phyloP scores from a whole-genome alignment of 1,140 invertebrate genomes.

The Cylas formicarius region DNA sequence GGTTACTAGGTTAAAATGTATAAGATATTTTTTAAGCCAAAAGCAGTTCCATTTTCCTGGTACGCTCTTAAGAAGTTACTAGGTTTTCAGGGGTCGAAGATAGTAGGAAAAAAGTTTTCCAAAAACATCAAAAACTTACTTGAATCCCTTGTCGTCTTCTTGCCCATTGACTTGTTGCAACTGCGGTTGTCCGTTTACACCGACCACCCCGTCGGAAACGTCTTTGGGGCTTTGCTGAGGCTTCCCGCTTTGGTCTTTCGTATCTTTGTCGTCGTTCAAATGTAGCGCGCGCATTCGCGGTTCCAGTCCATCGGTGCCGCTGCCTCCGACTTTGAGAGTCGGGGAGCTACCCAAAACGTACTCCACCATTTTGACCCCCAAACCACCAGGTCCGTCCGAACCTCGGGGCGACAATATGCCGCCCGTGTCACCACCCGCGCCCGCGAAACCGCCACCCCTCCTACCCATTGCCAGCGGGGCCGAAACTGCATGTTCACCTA shows the following conservation, averaged over 20 bases:
- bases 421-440: constrained; percentile 45
- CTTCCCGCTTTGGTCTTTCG: constrained; percentile 48
- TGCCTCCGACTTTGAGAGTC: constrained; percentile 55
- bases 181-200: constrained; percentile 64
- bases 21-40: too few relatives aligned
- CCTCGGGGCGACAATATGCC: constrained; percentile 62
- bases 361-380: constrained; percentile 98
- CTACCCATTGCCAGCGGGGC: constrained; percentile 66
- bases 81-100: too few relatives aligned
- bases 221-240: constrained; percentile 58
- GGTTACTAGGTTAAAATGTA: too few relatives aligned
- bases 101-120: too few relatives aligned
- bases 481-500: constrained; percentile 63
- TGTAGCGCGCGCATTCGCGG: constrained; percentile 64
- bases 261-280: constrained; percentile 52
- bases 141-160: constrained; percentile 88
- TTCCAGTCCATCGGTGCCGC: constrained; percentile 45
- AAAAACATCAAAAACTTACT: constrained; percentile 57
- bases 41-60: too few relatives aligned
- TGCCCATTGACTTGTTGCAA: constrained; percentile 41
- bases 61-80: too few relatives aligned
- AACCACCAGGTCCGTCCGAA: constrained; percentile 60
- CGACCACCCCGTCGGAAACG: constrained; percentile 45
- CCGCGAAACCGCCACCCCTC: constrained; percentile 51
- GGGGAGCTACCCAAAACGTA: constrained; percentile 90